Evolutionary conservation across 92 coral and sea anemone species (phyloP).

Genomic region (Metridium senile): DNA sequence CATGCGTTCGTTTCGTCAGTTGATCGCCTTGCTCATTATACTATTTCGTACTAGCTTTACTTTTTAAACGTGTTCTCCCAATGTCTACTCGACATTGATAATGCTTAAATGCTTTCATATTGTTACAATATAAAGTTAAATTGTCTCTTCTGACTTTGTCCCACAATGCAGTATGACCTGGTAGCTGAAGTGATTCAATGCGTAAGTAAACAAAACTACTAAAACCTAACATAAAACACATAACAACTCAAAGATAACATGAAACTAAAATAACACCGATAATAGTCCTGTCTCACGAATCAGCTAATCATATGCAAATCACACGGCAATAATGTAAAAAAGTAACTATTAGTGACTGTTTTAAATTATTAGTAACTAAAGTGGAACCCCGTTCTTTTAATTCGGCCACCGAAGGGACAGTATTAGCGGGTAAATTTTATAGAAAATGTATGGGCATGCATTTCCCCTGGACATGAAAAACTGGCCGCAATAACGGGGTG

Average conservation of each 20-base stretch:
- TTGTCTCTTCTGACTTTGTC: neutral
- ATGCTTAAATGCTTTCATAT: neutral
- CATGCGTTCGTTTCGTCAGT: neutral
- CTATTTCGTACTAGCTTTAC: neutral
- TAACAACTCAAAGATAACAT: neutral
- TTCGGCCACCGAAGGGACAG: too few relatives aligned
- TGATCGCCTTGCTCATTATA: neutral
- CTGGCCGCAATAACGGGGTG: too few relatives aligned
- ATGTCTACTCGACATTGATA: neutral
- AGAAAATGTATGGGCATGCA: too few relatives aligned
- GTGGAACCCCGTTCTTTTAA: too few relatives aligned
- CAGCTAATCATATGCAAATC: too few relatives aligned
- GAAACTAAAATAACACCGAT: neutral
- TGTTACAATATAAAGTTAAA: neutral
- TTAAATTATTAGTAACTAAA: too few relatives aligned
- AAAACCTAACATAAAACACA: conserved; percentile 6
- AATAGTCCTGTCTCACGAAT: neutral
- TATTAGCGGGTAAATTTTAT: too few relatives aligned
- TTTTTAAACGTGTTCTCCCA: neutral
- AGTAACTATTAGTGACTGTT: too few relatives aligned
- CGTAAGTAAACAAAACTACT: conserved; percentile 60
- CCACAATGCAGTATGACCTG: conserved; percentile 67
- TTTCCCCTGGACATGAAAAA: too few relatives aligned
- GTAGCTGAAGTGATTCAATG: conserved; percentile 79
- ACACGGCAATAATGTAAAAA: too few relatives aligned